Base-by-base conservation (phyloP, 2,113 vertebrate genomes). In the Xerus inauris region DNA sequence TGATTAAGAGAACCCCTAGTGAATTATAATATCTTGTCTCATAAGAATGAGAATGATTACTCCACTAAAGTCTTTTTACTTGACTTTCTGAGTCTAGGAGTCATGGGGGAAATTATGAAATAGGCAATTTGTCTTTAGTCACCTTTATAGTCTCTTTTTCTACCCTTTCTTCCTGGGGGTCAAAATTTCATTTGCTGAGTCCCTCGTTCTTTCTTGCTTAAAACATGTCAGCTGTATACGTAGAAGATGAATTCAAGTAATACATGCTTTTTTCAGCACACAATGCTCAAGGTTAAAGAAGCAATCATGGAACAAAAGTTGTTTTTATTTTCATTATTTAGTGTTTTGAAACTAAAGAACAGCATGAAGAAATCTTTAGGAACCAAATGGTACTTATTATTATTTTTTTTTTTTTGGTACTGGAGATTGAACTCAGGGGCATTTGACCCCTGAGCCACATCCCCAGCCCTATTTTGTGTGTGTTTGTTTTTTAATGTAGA, bases 1-100 rank as follows among this genome's bases (percentile, higher is more conserved):
- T 96, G 87, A 97, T 97, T 96, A 97, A 97, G 51, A 94, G 22
- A 54, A 10, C 22, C 71, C 92, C 59, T 81, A 8, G 79, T 89
- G 83, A 64, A 35, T 96, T 92, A 80, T 42, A 95, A 91, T 93
- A 62, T 79, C 96, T 89, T 72, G 65, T 89, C 89, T 91, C 87
- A 75, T n/a, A 86, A 77, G 62, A 42, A 65, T 81, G 86, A 93
- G 62, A 94, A 91, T 76, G 47, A 97, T 84, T 51, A 87, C 24
- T 72, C 51, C 45, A 93, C 83, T 91, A 86, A 94, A 65, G 22
- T 35, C 65, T 85, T 76, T 7, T 83, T 90, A 86, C n/a, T 67
- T 94, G 62, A 93, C 88, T 96, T 91, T 84, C 24, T 79, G 85
- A 94, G 72, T 87, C 92, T 67, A 87, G 40, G 65, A 81, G 19